phyloP scores from a whole-genome alignment of 2,888 invertebrate genomes.

The Amphimallon solstitiale region DNA sequence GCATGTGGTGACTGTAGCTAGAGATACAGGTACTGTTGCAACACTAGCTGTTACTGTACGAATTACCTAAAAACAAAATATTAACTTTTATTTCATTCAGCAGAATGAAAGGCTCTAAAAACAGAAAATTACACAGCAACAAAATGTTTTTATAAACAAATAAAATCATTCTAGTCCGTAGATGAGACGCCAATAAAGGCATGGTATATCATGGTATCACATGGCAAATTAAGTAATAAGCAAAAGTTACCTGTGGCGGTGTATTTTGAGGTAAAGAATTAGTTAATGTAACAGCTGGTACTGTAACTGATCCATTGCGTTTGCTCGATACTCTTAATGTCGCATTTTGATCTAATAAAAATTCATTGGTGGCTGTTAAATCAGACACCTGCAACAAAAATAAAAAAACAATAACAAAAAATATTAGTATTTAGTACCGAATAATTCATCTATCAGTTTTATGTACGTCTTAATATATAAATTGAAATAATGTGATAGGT shows the following conservation, averaged over 20 bases:
- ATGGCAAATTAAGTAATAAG: slow-evolving; percentile 56
- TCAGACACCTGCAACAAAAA: slow-evolving; percentile 67
- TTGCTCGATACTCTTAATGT: slow-evolving; percentile 72
- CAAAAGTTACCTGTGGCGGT: slow-evolving; percentile 47
- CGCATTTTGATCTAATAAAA: slow-evolving; percentile 81
- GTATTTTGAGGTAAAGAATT: slow-evolving; percentile 66
- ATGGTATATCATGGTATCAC: slow-evolving; percentile 12
- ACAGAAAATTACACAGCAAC: not conserved
- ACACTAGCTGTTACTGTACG: slow-evolving; percentile 70
- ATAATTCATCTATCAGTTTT: too few species aligned
- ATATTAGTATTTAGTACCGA: too few species aligned
- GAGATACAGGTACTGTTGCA: slow-evolving; percentile 70
- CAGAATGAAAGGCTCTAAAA: not conserved
- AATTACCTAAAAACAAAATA: slow-evolving; percentile 55
- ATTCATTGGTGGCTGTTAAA: slow-evolving; percentile 80
- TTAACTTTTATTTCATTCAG: not conserved
- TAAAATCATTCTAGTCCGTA: too few species aligned
- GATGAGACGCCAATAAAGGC: too few species aligned
- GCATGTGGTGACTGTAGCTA: slow-evolving; percentile 68
- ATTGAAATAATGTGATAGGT: too few species aligned
- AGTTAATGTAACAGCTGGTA: slow-evolving; percentile 71
- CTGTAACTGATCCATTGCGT: slow-evolving; percentile 67
- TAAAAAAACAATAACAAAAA: not conserved
- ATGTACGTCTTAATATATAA: too few species aligned
- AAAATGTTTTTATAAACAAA: not conserved